phyloP scores from a whole-genome alignment of 1,140 invertebrate genomes.

The Eulimnadia texana region DNA sequence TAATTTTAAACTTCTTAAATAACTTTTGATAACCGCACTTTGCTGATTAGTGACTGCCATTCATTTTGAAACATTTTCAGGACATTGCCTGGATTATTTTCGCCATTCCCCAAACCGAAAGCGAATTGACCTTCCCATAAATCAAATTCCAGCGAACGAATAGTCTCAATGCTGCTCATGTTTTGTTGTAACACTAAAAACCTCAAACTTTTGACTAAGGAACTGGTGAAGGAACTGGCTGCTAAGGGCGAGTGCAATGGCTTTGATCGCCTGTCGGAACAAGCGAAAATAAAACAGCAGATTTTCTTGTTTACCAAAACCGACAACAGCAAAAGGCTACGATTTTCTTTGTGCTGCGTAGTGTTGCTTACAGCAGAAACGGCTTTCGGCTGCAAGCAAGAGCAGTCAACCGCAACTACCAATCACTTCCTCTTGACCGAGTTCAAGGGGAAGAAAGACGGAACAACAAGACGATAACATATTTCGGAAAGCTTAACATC shows the following conservation, averaged over 20 bases:
- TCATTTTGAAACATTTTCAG: conserved; percentile 2
- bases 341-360: not conserved
- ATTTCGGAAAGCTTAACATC: not conserved
- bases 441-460: no score
- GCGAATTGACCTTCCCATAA: conserved; percentile 70
- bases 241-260: not conserved
- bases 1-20: not conserved
- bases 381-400: not conserved
- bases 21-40: not conserved
- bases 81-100: not conserved
- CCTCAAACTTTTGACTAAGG: not conserved
- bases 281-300: not conserved
- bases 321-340: no score
- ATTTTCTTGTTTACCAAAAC: no score
- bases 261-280: not conserved
- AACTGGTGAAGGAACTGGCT: not conserved
- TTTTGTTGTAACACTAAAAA: no score
- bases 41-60: conserved; percentile 1
- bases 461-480: not conserved
- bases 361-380: not conserved
- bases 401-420: not conserved
- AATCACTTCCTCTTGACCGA: not conserved
- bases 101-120: conserved; percentile 31
- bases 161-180: conserved; percentile 11
- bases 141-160: conserved; percentile 49